Conservation (phyloP, 2,113 vertebrate species). For the Oriolus oriolus region DNA sequence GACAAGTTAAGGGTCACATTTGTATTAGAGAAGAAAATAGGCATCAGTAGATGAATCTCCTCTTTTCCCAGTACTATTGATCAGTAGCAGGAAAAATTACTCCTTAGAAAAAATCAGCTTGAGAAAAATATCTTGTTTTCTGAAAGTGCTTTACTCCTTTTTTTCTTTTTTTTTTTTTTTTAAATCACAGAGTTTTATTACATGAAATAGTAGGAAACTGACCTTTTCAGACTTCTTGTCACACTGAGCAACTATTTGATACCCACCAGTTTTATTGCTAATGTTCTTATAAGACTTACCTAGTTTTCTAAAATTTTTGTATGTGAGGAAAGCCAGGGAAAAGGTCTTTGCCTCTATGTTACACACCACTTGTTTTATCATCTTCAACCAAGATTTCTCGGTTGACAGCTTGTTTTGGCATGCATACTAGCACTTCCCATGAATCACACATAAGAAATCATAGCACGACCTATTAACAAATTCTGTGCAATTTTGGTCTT, state of each 20-base stretch:
- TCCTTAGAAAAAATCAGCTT: constrained; percentile 20
- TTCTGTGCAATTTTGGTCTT: not conserved
- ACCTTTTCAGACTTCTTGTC: constrained; percentile 52
- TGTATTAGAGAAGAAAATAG: constrained; percentile 6
- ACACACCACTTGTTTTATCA: not conserved
- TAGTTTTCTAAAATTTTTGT: constrained; percentile 9
- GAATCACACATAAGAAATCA: not conserved
- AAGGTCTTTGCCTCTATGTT: not conserved
- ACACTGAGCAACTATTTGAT: constrained; percentile 38
- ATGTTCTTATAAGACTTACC: constrained; percentile 8
- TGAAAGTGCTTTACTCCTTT: not conserved
- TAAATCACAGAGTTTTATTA: constrained; percentile 15
- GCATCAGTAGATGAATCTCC: not conserved
- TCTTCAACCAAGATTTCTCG: not conserved
- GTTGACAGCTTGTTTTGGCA: not conserved
- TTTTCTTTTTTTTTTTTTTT: not conserved
- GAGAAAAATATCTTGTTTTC: constrained; percentile 39
- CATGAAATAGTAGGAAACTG: constrained; percentile 34
- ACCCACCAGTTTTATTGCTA: constrained; percentile 13
- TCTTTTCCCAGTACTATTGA: constrained; percentile 31
- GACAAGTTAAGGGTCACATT: not conserved
- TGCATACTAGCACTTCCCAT: not conserved
- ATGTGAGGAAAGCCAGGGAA: not conserved
- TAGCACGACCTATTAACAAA: not conserved
- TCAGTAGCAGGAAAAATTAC: not conserved